Base-by-base conservation (phyloP, 2,888 invertebrate species). In the Erpobdella octoculata region DNA sequence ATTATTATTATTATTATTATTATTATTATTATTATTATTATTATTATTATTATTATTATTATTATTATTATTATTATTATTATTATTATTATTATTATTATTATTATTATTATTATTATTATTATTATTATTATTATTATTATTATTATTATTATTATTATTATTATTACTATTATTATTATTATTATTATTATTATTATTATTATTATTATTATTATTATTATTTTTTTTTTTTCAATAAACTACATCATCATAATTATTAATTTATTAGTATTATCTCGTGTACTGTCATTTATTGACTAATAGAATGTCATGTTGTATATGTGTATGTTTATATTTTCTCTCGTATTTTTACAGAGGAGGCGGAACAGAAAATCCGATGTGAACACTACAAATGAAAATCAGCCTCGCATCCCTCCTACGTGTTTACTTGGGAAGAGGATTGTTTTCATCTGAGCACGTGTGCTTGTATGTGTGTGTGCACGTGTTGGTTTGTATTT, bases 21-120 rank as follows among this genome's bases (percentile, higher is more conserved):
- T 64, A 70, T 35, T 53, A 71, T 71, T 64, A 71, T 62, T n/a
- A 71, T 67, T 64, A 71, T 71, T 64, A 71, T 25, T 41, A 71
- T 71, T 64, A 71, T 35, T 35, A 71, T 71, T 53, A 67, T 71
- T 64, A 67, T 71, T 64, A 71, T 71, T 64, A 68, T 71, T 38
- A 41, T 41, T 46, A 59, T 33, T 59, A 33, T 59, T 8, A 59
- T 70, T n/a, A 70, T 64, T 8, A 70, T 70, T 12, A 61, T 70
- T n/a, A 70, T 61, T 35, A 70, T 48, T 25, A 48, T 48, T 3
- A 6, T 48, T 2, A 48, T 48, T 2, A 48, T 6, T 2, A 9
- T 48, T 9, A 9, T 53, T 12, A 53, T 53, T 15, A n/a, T 53
- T 12, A 53, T 53, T 12, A 53, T 53, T 12, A 53, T 9, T 15